Evolutionary conservation across 2,113 vertebrate genomes (phyloP).

Genomic region (Pica pica): DNA sequence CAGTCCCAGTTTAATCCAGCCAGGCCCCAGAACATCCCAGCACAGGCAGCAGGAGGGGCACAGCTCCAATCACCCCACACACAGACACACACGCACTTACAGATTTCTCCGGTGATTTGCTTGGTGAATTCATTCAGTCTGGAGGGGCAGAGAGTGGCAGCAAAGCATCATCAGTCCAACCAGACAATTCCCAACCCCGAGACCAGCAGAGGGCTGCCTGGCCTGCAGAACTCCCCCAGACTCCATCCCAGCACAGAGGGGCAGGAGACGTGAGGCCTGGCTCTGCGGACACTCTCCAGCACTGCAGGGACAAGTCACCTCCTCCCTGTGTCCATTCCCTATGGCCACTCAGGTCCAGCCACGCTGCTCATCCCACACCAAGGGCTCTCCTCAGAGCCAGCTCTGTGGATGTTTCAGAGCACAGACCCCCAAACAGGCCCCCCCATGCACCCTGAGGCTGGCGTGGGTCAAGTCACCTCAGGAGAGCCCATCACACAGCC

Average conservation of each 20-base stretch:
- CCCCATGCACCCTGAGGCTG: rapidly evolving
- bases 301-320: not conserved
- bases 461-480: rapidly evolving
- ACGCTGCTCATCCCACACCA: not conserved
- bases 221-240: not conserved
- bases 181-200: not conserved
- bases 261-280: rapidly evolving
- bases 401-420: rapidly evolving
- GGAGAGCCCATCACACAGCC: not conserved
- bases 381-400: not conserved
- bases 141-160: not conserved
- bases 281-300: not conserved
- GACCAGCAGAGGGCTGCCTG: not conserved
- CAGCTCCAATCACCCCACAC: not conserved
- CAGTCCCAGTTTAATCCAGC: not conserved
- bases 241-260: not conserved
- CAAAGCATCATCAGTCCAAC: not conserved
- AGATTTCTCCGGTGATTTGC: constrained; percentile 86
- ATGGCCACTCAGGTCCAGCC: not conserved
- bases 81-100: constrained; percentile 77
- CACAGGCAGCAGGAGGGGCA: rapidly evolving
- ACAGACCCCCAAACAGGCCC: not conserved
- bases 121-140: constrained; percentile 97
- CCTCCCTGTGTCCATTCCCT: not conserved
- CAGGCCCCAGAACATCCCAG: not conserved